Evolutionary conservation across 2,113 vertebrate genomes (phyloP), one percentile per base, ranked within the genome.

Genomic region (Clupea harengus): DNA sequence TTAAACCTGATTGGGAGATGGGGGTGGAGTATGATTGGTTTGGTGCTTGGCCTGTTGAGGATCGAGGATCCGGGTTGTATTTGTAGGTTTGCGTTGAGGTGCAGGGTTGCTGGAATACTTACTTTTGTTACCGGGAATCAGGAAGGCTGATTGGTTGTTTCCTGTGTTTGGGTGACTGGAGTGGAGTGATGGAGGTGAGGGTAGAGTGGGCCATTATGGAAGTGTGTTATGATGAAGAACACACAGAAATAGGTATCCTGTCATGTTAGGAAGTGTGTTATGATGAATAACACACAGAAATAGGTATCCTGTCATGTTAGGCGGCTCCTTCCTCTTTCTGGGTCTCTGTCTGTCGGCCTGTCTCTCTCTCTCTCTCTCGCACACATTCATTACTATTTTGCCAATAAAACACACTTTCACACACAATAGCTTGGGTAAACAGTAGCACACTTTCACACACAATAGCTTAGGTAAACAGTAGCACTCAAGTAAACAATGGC

Each of bases 381-480:
- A 67, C 64, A 64, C 57, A 67, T 11, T 22, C 45, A 5, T 39
- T 39, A 39, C 39, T 39, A 39, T 18, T 11, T 32, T 46, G 46
- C 46, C 83, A 47, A 17, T 17, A 8, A 84, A 11, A 85, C 22
- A 49, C 75, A 32, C 82, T 67, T 9, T 39, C 6, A 80, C 13
- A 25, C 49, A 5, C 25, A 50, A 5, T 9, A 2, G n/a, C 81
- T 32, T 22, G 49, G 22, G n/a, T 72, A 28, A 72, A 32, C 10
- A 72, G 32, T 72, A 72, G 84, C 81, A 85, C 46, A 91, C 89
- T 86, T 57, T 85, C 11, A 81, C 47, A 52, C 81, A 54, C 25
- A 50, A 5, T 9, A 2, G 22, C 81, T 32, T 22, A 82, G 22
- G n/a, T 72, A 28, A 72, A 72, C 28, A 72, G 32, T 72, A 32